phyloP scores from a whole-genome alignment of 1,140 invertebrate species.

The Drosophila biarmipes region DNA sequence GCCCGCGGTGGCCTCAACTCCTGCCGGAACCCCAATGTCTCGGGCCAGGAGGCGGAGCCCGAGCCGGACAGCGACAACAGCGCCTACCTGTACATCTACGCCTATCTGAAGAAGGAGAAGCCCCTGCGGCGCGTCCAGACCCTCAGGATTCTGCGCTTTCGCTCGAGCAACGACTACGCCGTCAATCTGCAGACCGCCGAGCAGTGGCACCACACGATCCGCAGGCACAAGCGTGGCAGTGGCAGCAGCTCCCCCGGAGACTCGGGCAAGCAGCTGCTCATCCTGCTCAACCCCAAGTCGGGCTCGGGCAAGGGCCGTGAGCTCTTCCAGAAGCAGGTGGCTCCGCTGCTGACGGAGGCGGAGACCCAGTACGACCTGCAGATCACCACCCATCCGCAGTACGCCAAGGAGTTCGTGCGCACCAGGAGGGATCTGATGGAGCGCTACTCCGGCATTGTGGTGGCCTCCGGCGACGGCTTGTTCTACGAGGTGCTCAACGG shows the following conservation, averaged over 20 bases:
- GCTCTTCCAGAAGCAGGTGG: constrained; percentile 93
- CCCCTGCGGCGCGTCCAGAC: constrained; percentile 89
- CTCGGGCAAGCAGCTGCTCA: constrained; percentile 86
- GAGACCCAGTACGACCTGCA: constrained; percentile 94
- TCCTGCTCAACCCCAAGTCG: constrained; percentile 97
- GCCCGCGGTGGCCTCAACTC: constrained; percentile 85
- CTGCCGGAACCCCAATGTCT: constrained; percentile 84
- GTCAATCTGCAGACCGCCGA: constrained; percentile 93
- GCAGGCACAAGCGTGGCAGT: constrained; percentile 41
- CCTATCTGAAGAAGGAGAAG: constrained; percentile 90
- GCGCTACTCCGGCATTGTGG: constrained; percentile 89
- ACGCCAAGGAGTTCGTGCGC: constrained; percentile 93
- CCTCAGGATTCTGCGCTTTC: constrained; percentile 92
- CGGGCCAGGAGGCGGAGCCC: constrained; percentile 13
- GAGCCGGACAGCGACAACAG: constrained; percentile 86
- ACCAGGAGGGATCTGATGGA: constrained; percentile 90
- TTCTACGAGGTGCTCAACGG: constrained; percentile 97
- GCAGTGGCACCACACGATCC: constrained; percentile 89
- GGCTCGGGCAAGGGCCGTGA: constrained; percentile 93
- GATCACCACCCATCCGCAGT: constrained; percentile 94
- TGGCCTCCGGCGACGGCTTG: constrained; percentile 97
- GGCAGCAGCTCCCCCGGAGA: not conserved
- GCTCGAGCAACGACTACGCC: constrained; percentile 91
- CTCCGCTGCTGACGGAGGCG: constrained; percentile 93
- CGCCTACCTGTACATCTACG: constrained; percentile 94